Evolutionary conservation across 2,888 invertebrate species (phyloP).

Genomic region (Trachelus troglodyta): DNA sequence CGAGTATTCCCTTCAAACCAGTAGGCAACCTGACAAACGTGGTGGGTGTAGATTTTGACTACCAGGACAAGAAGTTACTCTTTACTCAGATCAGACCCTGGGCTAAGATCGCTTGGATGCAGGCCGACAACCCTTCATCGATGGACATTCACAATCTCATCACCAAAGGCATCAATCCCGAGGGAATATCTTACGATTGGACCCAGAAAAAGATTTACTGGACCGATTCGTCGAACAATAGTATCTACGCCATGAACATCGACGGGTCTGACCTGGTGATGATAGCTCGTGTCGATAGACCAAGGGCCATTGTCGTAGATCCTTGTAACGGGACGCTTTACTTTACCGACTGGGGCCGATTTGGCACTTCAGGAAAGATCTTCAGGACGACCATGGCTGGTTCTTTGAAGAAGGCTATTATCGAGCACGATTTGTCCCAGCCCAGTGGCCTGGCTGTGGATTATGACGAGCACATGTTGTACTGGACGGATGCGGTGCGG

Average conservation of each 20-base stretch:
- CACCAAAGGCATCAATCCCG: constrained; percentile 87
- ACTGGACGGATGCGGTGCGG: constrained; percentile 97
- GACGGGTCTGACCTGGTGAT: constrained; percentile 89
- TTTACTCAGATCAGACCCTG: constrained; percentile 95
- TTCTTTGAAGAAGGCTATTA: constrained; percentile 86
- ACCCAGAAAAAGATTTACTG: constrained; percentile 97
- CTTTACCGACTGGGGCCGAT: constrained; percentile 96
- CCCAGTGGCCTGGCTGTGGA: constrained; percentile 97
- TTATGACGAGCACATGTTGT: constrained; percentile 90
- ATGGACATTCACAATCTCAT: constrained; percentile 76
- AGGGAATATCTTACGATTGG: constrained; percentile 97
- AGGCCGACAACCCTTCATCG: constrained; percentile 76
- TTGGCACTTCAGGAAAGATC: constrained; percentile 93
- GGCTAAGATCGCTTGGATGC: constrained; percentile 87
- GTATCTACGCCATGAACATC: constrained; percentile 94
- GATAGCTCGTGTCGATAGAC: constrained; percentile 93
- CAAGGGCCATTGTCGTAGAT: constrained; percentile 94
- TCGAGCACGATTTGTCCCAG: constrained; percentile 91
- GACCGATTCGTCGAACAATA: constrained; percentile 95
- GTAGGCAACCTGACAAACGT: constrained; percentile 90
- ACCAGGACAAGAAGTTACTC: constrained; percentile 84
- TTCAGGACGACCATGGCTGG: constrained; percentile 97
- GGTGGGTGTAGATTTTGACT: constrained; percentile 96
- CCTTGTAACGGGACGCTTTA: constrained; percentile 96
- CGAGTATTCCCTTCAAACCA: constrained; percentile 86